A percentile compares a stretch with the other conserved stretches of the same genome.
These are phyloP conservation scores for Galeruca laticollis DNA, from an alignment of 2,888 invertebrate species.

Conservation along the genomic window DNA sequence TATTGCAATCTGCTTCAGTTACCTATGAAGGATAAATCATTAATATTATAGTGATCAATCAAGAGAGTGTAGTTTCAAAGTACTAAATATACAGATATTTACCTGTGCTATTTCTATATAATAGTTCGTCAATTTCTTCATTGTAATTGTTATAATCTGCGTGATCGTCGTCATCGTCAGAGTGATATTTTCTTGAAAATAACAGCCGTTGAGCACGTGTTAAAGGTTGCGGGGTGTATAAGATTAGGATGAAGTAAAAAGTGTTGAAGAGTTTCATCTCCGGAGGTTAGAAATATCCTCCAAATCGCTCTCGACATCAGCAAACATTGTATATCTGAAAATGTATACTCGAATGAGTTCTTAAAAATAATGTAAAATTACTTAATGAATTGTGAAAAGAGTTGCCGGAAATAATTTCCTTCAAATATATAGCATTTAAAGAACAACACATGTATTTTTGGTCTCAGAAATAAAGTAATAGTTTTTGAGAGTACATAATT, in stretches of 20 bases:
- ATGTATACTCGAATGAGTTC: conserved; percentile 29
- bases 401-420: too few relatives aligned
- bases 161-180: conserved; percentile 61
- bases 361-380: too few relatives aligned
- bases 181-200: conserved; percentile 58
- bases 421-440: too few relatives aligned
- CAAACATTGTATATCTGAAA: conserved; percentile 54
- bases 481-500: too few relatives aligned
- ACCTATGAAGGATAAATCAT: too few relatives aligned
- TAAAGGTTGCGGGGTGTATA: conserved; percentile 61
- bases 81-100: too few relatives aligned
- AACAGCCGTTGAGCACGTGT: conserved; percentile 58
- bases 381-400: too few relatives aligned
- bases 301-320: conserved; percentile 57
- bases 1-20: too few relatives aligned
- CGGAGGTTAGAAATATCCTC: conserved; percentile 58
- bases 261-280: conserved; percentile 63
- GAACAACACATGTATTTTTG: too few relatives aligned
- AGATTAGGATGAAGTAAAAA: conserved; percentile 60
- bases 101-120: not conserved
- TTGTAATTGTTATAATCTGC: conserved; percentile 53
- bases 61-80: too few relatives aligned
- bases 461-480: too few relatives aligned
- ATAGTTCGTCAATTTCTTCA: conserved; percentile 26
- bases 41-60: not conserved